Conservation (phyloP, 1,140 invertebrate genomes). For the Meloidogyne hapla region DNA sequence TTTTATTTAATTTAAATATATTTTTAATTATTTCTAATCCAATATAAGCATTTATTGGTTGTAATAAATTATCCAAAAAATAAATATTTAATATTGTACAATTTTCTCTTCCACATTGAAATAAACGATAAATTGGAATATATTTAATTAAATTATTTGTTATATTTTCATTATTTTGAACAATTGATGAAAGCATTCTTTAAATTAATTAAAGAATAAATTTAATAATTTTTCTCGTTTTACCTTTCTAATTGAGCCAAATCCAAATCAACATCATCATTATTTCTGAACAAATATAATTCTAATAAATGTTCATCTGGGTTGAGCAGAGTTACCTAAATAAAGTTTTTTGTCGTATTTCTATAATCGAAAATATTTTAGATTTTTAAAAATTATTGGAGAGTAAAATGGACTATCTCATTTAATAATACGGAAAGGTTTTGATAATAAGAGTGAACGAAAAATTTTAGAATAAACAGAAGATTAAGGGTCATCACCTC, state of each 20-base stretch:
- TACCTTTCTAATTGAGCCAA: neutral
- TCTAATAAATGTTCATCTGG: neutral
- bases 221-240: neutral
- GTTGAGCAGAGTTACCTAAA: neutral
- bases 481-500: too few relatives aligned
- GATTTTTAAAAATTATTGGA: neutral
- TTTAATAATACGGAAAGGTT: too few relatives aligned
- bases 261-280: neutral
- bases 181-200: neutral
- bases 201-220: neutral
- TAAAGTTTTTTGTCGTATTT: too few relatives aligned
- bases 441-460: too few relatives aligned
- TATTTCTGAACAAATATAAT: neutral
- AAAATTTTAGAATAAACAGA: too few relatives aligned
- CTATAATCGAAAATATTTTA: too few relatives aligned
- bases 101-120: constrained; percentile 2
- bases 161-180: neutral
- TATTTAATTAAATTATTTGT: neutral
- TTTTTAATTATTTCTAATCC: constrained; percentile 1
- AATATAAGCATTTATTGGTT: neutral
- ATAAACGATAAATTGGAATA: neutral
- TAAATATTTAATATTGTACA: constrained; percentile 11
- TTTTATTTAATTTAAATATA: constrained; percentile 4
- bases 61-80: constrained; percentile 5
- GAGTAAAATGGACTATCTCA: too few relatives aligned